phyloP scores from a whole-genome alignment of 2,888 invertebrate genomes.

The Alitta virens region DNA sequence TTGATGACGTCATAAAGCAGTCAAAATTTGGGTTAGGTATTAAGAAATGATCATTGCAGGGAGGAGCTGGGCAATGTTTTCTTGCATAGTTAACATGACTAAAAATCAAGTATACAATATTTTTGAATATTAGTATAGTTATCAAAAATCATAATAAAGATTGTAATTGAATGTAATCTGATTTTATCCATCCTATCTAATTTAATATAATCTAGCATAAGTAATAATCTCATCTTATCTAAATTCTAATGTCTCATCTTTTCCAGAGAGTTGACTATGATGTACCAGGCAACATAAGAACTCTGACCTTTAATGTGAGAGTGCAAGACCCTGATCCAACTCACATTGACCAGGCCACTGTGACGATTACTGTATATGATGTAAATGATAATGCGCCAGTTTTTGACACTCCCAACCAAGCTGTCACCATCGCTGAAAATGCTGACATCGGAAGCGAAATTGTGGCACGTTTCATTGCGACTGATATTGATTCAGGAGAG shows the following conservation, averaged over 20 bases:
- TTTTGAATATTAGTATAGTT: too few relatives aligned
- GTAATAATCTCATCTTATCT: background rate
- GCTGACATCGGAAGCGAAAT: conserved; percentile 80
- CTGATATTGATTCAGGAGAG: conserved; percentile 92
- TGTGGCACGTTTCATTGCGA: conserved; percentile 89
- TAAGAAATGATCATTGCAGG: too few relatives aligned
- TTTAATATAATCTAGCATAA: background rate
- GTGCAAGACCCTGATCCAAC: conserved; percentile 17
- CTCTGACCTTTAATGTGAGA: conserved; percentile 16
- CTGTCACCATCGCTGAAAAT: conserved; percentile 74
- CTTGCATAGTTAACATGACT: too few relatives aligned
- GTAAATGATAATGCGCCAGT: conserved; percentile 96
- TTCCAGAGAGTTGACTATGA: conserved; percentile 28
- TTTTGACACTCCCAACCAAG: conserved; percentile 62
- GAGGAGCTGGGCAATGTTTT: too few relatives aligned
- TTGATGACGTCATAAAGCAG: too few relatives aligned
- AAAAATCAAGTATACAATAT: too few relatives aligned
- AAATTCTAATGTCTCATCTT: background rate
- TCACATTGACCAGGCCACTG: conserved; percentile 11
- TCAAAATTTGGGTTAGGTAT: too few relatives aligned
- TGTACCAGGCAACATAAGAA: conserved; percentile 4
- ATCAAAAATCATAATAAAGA: too few relatives aligned
- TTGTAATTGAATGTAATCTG: too few relatives aligned
- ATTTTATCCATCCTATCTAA: too few relatives aligned
- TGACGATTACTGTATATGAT: conserved; percentile 65